phyloP scores from a whole-genome alignment of 2,888 invertebrate species.

The Leucoma salicis region DNA sequence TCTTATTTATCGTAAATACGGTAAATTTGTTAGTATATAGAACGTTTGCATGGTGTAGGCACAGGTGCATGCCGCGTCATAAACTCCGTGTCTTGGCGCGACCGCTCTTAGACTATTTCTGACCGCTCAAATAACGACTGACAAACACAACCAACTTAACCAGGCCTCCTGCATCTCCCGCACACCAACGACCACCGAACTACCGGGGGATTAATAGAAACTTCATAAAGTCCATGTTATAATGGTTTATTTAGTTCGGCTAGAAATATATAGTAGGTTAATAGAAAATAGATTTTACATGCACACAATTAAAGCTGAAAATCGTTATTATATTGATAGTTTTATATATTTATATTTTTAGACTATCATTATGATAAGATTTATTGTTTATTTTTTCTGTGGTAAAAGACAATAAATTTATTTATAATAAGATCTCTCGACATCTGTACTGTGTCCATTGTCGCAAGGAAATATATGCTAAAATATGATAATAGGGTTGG shows the following conservation, averaged over 20 bases:
- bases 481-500: too few relatives aligned
- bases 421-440: not conserved
- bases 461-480: too few relatives aligned
- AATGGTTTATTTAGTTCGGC: slow-evolving; percentile 12
- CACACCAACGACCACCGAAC: not conserved
- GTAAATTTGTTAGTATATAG: not conserved
- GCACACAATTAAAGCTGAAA: slow-evolving; percentile 28
- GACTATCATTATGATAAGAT: not conserved
- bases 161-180: slow-evolving; percentile 13
- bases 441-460: too few relatives aligned
- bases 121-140: slow-evolving; percentile 59
- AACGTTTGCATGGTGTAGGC: slow-evolving; percentile 25
- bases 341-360: slow-evolving; percentile 30
- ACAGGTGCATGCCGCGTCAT: slow-evolving; percentile 34
- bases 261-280: slow-evolving; percentile 15
- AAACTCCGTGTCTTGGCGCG: slow-evolving; percentile 60
- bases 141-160: slow-evolving; percentile 47
- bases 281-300: slow-evolving; percentile 28
- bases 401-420: not conserved
- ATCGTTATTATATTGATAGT: slow-evolving; percentile 39
- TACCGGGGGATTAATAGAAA: not conserved
- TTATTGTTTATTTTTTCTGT: not conserved
- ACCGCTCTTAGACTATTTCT: slow-evolving; percentile 61
- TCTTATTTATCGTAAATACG: too few relatives aligned
- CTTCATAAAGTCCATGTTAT: slow-evolving; percentile 5